A percentile compares a stretch with the other conserved stretches of the same genome.
Conservation (phyloP, 2,113 vertebrate genomes). For the Etheostoma cragini region DNA sequence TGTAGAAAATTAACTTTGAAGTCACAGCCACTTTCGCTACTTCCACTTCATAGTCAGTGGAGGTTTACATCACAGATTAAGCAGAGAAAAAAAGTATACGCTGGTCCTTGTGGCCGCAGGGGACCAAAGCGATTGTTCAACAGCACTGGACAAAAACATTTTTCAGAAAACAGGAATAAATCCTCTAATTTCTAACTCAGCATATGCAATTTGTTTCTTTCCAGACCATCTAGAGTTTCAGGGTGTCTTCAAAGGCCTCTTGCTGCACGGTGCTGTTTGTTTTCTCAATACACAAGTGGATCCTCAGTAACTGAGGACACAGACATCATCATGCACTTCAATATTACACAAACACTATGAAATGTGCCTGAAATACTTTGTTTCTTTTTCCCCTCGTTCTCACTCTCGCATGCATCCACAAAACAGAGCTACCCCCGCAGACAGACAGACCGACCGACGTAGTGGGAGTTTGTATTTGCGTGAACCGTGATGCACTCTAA, state of each 20-base stretch:
- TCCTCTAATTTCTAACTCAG: conserved; percentile 52
- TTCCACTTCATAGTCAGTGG: conserved; percentile 12
- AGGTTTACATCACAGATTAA: conserved; percentile 38
- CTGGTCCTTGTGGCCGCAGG: conserved; percentile 1
- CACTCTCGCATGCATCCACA: background rate
- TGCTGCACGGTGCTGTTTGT: conserved; percentile 15
- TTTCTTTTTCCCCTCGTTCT: background rate
- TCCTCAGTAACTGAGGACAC: conserved; percentile 23
- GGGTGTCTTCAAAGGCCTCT: conserved; percentile 59
- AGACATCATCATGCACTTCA: background rate
- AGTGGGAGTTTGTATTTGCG: conserved; percentile 23
- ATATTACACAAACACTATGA: conserved; percentile 12
- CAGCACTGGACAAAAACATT: conserved; percentile 18
- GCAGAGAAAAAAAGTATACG: conserved; percentile 12
- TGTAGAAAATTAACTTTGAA: conserved; percentile 13
- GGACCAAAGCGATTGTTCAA: conserved; percentile 37
- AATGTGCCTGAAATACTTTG: background rate
- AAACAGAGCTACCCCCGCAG: background rate
- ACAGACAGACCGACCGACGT: background rate
- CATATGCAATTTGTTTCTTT: conserved; percentile 69
- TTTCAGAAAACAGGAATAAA: conserved; percentile 48
- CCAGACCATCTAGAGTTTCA: conserved; percentile 54
- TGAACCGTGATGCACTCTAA: conserved; percentile 52
- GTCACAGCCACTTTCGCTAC: background rate
- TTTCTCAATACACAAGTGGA: conserved; percentile 29